phyloP scores from a whole-genome alignment of 1,140 invertebrate genomes.

The Triops cancriformis region DNA sequence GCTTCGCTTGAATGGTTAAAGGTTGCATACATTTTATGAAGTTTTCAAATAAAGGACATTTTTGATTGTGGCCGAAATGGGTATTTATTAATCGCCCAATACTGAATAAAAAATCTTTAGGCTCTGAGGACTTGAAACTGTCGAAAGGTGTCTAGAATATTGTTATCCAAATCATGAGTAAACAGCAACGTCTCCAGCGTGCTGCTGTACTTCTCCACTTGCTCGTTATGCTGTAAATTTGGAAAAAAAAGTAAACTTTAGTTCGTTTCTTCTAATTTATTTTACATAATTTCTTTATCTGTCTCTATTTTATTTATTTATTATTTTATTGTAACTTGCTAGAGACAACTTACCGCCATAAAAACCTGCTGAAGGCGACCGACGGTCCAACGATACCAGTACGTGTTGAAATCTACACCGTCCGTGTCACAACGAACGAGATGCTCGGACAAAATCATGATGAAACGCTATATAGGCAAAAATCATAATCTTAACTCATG shows the following conservation, averaged over 20 bases:
- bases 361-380: conserved; percentile 93
- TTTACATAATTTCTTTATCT: neutral
- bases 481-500: neutral
- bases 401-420: conserved; percentile 83
- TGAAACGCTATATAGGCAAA: conserved; percentile 63
- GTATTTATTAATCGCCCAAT: neutral
- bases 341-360: conserved; percentile 62
- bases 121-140: conserved; percentile 78
- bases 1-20: too few species aligned
- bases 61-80: neutral
- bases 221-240: conserved; percentile 74
- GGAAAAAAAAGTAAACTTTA: neutral
- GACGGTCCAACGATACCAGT: conserved; percentile 94
- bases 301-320: neutral
- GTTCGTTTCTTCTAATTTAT: neutral
- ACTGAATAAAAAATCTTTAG: conserved; percentile 38
- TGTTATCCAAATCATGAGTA: conserved; percentile 88
- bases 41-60: neutral
- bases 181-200: conserved; percentile 91
- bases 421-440: conserved; percentile 87
- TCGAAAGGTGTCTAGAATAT: conserved; percentile 94
- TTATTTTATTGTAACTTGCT: too few species aligned
- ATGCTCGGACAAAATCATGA: conserved; percentile 96
- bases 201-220: conserved; percentile 94
- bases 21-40: neutral